Evolutionary conservation across 2,113 vertebrate genomes (phyloP), one percentile per base, ranked within the genome.

Genomic region (Rutilus rutilus): DNA sequence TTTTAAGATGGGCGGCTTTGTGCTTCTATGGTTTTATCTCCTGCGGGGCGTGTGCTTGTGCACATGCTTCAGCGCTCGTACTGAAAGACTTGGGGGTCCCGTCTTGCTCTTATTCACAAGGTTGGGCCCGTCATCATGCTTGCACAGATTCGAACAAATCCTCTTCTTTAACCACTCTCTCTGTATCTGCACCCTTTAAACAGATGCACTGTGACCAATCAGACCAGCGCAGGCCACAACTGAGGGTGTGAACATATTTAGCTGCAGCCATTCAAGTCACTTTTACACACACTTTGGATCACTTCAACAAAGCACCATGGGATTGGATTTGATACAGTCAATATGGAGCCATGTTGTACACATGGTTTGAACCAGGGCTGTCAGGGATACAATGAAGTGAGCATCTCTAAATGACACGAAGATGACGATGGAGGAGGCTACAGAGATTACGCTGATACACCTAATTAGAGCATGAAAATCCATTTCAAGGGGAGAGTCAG

Each of bases 401-500:
- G 69, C 65, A 14, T 79, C 83, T 84, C 67, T 84, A 85, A 75
- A 82, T 19, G 82, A 74, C 54, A 78, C 6, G 83, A 79, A 62
- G 21, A 79, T 65, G 57, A 59, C 33, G 25, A 82, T 62, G 59
- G n/a, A 86, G 47, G 57, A n/a, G 86, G 89, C 81, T 92, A 87
- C 87, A 90, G 90, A 89, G 93, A 95, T 95, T 94, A 96, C 94
- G 86, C 92, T 92, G 94, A 94, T 95, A 90, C 92, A 94, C 90
- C 87, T 92, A 94, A 94, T 95, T 95, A 95, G 90, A 91, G 86
- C 84, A 85, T 89, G 88, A 81, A 90, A 84, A 89, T 82, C 64
- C 82, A 65, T 86, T 88, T 87, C 76, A 80, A 74, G 57, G 62
- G 19, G 85, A 60, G 45, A 69, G 67, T 52, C 15, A 77, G 52